Percentiles rank a stretch among this genome's conserved stretches.
Conservation (phyloP, 2,888 invertebrate genomes). For the Lycaena phlaeas region DNA sequence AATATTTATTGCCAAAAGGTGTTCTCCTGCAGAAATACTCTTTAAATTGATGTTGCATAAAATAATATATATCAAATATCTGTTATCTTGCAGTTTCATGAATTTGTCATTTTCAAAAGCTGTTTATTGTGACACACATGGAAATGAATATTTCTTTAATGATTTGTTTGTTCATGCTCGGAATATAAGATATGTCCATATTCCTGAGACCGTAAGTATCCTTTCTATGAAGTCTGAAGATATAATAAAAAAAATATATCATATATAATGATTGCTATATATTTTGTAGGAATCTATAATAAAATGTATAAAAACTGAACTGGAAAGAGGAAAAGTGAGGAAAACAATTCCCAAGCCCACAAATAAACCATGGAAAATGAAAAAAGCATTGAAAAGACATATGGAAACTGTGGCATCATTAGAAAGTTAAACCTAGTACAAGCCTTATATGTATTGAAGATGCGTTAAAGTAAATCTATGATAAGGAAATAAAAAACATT, state of each 20-base stretch:
- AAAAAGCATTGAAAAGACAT: slow-evolving; percentile 64
- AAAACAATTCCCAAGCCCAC: slow-evolving; percentile 21
- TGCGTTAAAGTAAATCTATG: not conserved
- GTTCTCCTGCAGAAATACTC: too few species aligned
- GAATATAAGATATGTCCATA: slow-evolving; percentile 79
- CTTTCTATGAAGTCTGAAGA: too few species aligned
- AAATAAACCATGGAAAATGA: slow-evolving; percentile 57
- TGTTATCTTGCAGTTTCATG: slow-evolving; percentile 74
- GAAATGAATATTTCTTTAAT: slow-evolving; percentile 73
- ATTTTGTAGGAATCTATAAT: slow-evolving; percentile 62
- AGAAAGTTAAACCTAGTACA: slow-evolving; percentile 13
- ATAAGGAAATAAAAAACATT: not conserved
- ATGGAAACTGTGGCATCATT: slow-evolving; percentile 57
- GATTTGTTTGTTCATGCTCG: slow-evolving; percentile 76
- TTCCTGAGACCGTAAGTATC: slow-evolving; percentile 70
- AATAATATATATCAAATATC: not conserved
- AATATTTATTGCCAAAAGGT: too few species aligned
- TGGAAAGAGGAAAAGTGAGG: slow-evolving; percentile 32
- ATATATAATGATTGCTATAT: slow-evolving; percentile 8
- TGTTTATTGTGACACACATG: slow-evolving; percentile 75
- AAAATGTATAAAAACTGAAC: slow-evolving; percentile 58
- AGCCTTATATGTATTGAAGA: not conserved
- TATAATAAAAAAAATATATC: not conserved
- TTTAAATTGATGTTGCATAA: too few species aligned
- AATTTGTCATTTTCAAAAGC: slow-evolving; percentile 77